Base-by-base conservation (phyloP, 1,140 invertebrate genomes). In the Tribolium castaneum region DNA sequence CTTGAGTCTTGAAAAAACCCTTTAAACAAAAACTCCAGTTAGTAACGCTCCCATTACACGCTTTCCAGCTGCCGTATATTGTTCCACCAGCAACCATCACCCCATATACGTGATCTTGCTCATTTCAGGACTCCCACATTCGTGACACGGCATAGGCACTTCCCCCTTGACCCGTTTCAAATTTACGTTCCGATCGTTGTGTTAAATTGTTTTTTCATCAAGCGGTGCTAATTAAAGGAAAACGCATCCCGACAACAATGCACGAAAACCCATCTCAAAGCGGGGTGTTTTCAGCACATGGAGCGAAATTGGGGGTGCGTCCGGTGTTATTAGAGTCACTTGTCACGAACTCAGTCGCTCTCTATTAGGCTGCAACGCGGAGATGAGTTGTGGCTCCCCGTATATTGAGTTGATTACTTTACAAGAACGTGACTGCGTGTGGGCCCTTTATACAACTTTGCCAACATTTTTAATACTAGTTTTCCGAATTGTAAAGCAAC, bases 271-370 rank as follows among this genome's bases (percentile, higher is more conserved):
- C 30, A 66, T 66, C 25, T 59, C 30, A 19, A 30, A 14, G 16
- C 2, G 19, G 59, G 30, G 59, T 10, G 59, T 35, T 22, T 66
- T 34, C 54, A 22, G 22, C 25, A 54, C 22, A 54, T 22, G 13
- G 13, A 51, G 22, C 71, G 52, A 73, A 73, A 73, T 73, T 54
- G 49, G 71, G 72, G 72, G 72, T 75, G 54, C 72, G 72, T 75
- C 72, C 72, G 52, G 72, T 75, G 72, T 75, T 75, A 75, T 75
- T 75, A 75, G 72, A 75, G 51, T 75, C 72, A 75, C 72, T 75
- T 75, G 72, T 75, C 72, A 75, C 72, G 72, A 75, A 75, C 51
- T 75, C 72, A 56, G 72, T 75, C 72, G 49, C 34, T 75, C 72
- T 75, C 22, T 75, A 75, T 75, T 75, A 75, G 72, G 39, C 45